These are phyloP conservation scores for Empis stercorea DNA, from an alignment of 2,888 invertebrate species.

Conservation along the genomic window DNA sequence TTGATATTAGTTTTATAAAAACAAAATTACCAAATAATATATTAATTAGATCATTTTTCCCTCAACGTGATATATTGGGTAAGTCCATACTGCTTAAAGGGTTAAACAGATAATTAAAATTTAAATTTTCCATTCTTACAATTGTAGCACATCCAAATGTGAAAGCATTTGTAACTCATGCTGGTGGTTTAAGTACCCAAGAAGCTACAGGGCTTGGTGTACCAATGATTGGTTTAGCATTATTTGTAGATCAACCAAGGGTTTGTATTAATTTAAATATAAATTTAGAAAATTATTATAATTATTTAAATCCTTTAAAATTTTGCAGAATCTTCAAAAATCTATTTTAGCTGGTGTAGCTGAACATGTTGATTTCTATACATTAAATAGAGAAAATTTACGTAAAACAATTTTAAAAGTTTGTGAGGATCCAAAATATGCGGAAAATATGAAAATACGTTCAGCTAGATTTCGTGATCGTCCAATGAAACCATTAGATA, in stretches of 20 bases:
- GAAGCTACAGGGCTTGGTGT: constrained; percentile 27
- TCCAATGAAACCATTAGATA: constrained; percentile 41
- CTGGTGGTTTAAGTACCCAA: constrained; percentile 24
- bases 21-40: constrained; percentile 33
- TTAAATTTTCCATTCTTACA: background rate
- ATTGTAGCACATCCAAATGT: constrained; percentile 20
- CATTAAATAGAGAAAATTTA: constrained; percentile 4
- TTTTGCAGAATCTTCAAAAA: background rate
- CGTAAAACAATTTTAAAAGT: constrained; percentile 8
- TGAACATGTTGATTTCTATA: background rate
- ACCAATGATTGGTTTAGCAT: constrained; percentile 25
- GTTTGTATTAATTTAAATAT: constrained; percentile 7
- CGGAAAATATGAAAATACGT: constrained; percentile 25
- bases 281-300: background rate
- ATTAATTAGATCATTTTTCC: constrained; percentile 36
- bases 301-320: no score
- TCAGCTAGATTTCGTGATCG: constrained; percentile 38
- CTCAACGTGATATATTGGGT: constrained; percentile 41
- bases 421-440: background rate
- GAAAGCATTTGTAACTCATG: constrained; percentile 25
- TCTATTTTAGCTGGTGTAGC: background rate
- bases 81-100: constrained; percentile 20
- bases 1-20: constrained; percentile 13
- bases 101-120: background rate
- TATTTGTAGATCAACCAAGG: constrained; percentile 22